Evolutionary conservation across 1,140 invertebrate species (phyloP).

Genomic region (Lordiphosa stackelbergi): DNA sequence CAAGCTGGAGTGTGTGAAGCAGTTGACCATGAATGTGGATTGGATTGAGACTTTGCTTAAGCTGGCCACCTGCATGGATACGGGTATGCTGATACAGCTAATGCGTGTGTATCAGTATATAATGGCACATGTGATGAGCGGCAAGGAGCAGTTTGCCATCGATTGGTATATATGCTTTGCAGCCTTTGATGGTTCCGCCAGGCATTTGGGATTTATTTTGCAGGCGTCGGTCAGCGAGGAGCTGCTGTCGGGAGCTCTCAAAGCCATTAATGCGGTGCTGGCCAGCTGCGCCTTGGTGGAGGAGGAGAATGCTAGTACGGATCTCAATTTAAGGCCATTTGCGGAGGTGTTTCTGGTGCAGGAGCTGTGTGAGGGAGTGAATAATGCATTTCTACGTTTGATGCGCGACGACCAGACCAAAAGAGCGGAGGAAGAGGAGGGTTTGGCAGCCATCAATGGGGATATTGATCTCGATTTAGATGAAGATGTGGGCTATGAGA

Average conservation of each 20-base stretch:
- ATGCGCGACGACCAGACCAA: conserved; percentile 58
- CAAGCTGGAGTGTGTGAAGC: conserved; percentile 64
- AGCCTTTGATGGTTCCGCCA: conserved; percentile 77
- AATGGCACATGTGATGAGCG: conserved; percentile 75
- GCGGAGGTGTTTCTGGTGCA: conserved; percentile 61
- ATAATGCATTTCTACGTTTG: conserved; percentile 67
- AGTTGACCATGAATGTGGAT: conserved; percentile 78
- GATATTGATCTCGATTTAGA: conserved; percentile 23
- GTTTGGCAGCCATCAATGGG: conserved; percentile 7
- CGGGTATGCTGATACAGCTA: conserved; percentile 82
- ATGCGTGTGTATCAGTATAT: conserved; percentile 81
- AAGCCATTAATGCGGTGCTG: conserved; percentile 80
- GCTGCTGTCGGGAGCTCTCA: conserved; percentile 79
- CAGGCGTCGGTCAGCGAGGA: conserved; percentile 83
- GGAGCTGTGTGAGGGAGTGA: conserved; percentile 58
- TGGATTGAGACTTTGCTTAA: conserved; percentile 78
- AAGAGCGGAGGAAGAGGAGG: conserved; percentile 37
- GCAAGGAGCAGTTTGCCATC: conserved; percentile 56
- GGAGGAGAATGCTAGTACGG: conserved; percentile 47
- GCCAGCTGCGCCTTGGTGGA: conserved; percentile 71
- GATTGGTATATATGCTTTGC: conserved; percentile 68
- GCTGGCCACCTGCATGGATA: conserved; percentile 80
- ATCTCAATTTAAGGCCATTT: conserved; percentile 55
- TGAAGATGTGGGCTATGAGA: conserved; percentile 32
- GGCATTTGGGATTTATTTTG: conserved; percentile 82